These are phyloP conservation scores for Helobdella robusta DNA, from an alignment of 2,888 invertebrate genomes.

Conservation along the genomic window DNA sequence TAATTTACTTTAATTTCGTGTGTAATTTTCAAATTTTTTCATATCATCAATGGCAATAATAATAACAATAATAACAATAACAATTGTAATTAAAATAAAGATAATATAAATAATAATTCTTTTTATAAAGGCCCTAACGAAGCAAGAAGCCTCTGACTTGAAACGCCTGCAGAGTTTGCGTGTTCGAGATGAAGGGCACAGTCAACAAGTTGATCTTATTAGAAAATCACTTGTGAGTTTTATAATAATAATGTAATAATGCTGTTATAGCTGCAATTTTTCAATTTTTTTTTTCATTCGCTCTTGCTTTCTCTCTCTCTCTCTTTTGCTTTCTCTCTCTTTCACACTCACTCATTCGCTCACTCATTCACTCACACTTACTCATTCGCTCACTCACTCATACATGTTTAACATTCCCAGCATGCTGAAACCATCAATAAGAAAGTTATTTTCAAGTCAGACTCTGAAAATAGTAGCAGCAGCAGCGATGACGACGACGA, in stretches of 20 bases:
- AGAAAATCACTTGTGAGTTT: not conserved
- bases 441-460: slow-evolving; percentile 8
- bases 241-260: not conserved
- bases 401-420: too few species aligned
- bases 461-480: not conserved
- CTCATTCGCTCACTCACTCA: too few species aligned
- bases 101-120: too few species aligned
- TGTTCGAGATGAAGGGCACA: not conserved
- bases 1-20: too few species aligned
- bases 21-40: too few species aligned
- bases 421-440: not conserved
- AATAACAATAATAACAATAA: too few species aligned
- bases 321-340: not conserved
- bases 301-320: not conserved
- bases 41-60: too few species aligned
- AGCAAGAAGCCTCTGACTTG: not conserved
- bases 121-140: too few species aligned
- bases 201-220: not conserved
- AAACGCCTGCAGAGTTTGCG: not conserved
- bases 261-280: not conserved
- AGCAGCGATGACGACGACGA: not conserved
- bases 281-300: not conserved
- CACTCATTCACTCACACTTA: too few species aligned
- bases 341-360: too few species aligned
- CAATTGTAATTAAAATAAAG: too few species aligned